These are phyloP conservation scores for Catocala sponsa DNA, from an alignment of 2,888 invertebrate species.

Conservation along the genomic window DNA sequence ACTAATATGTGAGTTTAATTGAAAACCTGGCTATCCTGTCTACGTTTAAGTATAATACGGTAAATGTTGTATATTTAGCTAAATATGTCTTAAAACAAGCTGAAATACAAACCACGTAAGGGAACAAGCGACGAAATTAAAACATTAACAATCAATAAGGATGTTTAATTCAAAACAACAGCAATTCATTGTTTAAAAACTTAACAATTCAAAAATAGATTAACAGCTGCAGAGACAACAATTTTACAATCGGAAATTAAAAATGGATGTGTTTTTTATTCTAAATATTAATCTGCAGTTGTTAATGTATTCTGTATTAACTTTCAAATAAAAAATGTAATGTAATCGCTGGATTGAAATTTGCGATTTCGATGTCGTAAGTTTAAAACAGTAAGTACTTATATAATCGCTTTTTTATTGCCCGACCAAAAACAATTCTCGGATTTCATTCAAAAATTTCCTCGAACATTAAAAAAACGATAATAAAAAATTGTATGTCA, in stretches of 20 bases:
- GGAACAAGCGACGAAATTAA: slow-evolving; percentile 71
- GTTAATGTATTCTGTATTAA: slow-evolving; percentile 39
- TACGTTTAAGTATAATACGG: slow-evolving; percentile 79
- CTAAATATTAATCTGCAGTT: slow-evolving; percentile 9
- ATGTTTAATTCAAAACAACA: slow-evolving; percentile 84
- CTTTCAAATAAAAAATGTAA: slow-evolving; percentile 83
- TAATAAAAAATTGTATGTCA: slow-evolving; percentile 53
- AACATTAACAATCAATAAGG: slow-evolving; percentile 83
- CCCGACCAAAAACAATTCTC: slow-evolving; percentile 23
- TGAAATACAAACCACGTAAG: slow-evolving; percentile 70
- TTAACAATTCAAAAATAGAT: slow-evolving; percentile 71
- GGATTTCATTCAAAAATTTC: slow-evolving; percentile 14
- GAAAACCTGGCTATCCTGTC: slow-evolving; percentile 88
- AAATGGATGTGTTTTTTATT: not conserved
- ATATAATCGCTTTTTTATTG: slow-evolving; percentile 30
- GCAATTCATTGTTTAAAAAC: slow-evolving; percentile 82
- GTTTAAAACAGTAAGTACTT: slow-evolving; percentile 30
- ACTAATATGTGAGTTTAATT: slow-evolving; percentile 83
- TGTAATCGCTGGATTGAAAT: slow-evolving; percentile 75
- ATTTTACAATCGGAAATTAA: slow-evolving; percentile 8
- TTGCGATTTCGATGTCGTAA: slow-evolving; percentile 56
- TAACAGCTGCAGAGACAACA: slow-evolving; percentile 17
- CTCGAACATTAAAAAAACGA: slow-evolving; percentile 33
- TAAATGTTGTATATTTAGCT: slow-evolving; percentile 85
- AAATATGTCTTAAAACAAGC: slow-evolving; percentile 78